Conservation (phyloP, 2,113 vertebrate genomes). For the Marmota flaviventris region DNA sequence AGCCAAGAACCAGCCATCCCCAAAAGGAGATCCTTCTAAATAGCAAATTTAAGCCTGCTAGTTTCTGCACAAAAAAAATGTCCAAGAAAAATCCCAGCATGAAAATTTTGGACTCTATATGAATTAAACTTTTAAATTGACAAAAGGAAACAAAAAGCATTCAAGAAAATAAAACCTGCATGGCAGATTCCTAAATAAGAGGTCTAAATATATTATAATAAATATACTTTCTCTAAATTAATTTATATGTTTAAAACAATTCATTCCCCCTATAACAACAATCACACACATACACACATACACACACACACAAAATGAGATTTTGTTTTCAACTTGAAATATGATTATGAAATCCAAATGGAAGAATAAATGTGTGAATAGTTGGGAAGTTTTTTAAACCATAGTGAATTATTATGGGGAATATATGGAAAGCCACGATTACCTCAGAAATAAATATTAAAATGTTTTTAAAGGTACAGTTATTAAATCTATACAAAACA, state of each 20-base stretch:
- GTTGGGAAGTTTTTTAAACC: neutral
- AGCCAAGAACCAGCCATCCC: neutral
- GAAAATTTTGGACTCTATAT: neutral
- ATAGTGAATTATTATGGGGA: too few relatives aligned
- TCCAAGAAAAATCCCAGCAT: neutral
- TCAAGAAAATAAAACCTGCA: neutral
- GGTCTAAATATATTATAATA: neutral
- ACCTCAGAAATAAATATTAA: neutral
- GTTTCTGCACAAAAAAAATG: neutral
- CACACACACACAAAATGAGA: neutral
- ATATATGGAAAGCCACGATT: neutral
- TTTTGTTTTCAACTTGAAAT: neutral
- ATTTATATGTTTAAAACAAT: slow-evolving; percentile 13
- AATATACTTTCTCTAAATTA: neutral
- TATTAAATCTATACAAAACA: neutral
- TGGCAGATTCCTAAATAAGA: neutral
- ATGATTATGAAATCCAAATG: slow-evolving; percentile 7
- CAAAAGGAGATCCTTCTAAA: neutral
- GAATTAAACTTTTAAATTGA: neutral
- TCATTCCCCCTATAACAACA: neutral
- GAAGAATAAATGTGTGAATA: neutral
- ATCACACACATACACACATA: neutral
- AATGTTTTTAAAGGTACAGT: neutral
- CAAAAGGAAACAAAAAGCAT: neutral
- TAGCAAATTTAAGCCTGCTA: neutral